A percentile compares a stretch with the other conserved stretches of the same genome.
phyloP scores from a whole-genome alignment of 2,888 invertebrate species.

The Epinotia demarniana region DNA sequence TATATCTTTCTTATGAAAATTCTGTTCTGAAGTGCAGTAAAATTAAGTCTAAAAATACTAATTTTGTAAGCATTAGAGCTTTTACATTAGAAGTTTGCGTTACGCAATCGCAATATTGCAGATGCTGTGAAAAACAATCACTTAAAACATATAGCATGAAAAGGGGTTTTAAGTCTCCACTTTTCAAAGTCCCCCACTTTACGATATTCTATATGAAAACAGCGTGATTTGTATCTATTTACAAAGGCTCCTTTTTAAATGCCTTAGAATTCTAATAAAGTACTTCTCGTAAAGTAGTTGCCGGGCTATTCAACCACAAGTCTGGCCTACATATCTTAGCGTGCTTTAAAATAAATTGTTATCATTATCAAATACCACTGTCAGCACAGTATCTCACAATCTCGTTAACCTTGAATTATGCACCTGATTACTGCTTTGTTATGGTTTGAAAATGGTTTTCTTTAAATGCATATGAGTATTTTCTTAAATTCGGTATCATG shows the following conservation, averaged over 20 bases:
- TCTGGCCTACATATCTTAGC: slow-evolving; percentile 25
- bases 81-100: no score
- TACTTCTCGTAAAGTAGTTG: slow-evolving; percentile 17
- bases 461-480: no score
- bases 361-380: slow-evolving; percentile 50
- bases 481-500: no score
- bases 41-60: not conserved
- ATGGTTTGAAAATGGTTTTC: slow-evolving; percentile 8
- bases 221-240: not conserved
- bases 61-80: no score
- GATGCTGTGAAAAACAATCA: no score
- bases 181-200: not conserved
- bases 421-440: slow-evolving; percentile 45
- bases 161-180: not conserved
- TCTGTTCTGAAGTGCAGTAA: not conserved
- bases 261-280: not conserved
- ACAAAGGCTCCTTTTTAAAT: not conserved
- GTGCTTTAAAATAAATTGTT: slow-evolving; percentile 41
- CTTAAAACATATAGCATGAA: not conserved
- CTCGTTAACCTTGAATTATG: slow-evolving; percentile 64
- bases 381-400: slow-evolving; percentile 54
- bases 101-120: no score
- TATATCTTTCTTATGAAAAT: not conserved
- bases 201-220: not conserved
- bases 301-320: slow-evolving; percentile 11